These are phyloP conservation scores for Tokudaia tokunoshimensis DNA, from an alignment of 2,797 vertebrate species.

Conservation along the genomic window DNA sequence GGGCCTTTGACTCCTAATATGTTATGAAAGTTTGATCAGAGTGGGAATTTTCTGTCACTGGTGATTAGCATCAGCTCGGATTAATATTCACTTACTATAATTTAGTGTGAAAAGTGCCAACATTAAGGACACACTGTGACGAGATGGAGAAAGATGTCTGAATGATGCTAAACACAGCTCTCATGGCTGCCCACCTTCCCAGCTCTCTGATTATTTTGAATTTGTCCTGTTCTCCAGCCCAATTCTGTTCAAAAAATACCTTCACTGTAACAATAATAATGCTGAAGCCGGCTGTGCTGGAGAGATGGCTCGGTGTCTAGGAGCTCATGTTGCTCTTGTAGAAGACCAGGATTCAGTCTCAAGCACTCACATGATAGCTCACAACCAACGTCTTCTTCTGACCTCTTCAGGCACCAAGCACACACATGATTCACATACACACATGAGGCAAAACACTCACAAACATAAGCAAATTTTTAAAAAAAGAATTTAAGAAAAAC, in stretches of 20 bases:
- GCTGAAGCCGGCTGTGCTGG: not conserved
- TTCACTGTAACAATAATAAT: conserved; percentile 22
- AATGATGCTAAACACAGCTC: not conserved
- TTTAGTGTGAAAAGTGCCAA: conserved; percentile 88
- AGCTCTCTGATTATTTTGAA: not conserved
- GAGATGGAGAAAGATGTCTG: conserved; percentile 69
- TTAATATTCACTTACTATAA: conserved; percentile 86
- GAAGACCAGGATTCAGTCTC: not conserved
- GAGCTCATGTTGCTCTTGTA: not conserved
- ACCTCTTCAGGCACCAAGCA: not conserved
- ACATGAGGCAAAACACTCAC: not conserved
- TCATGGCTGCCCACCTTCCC: not conserved
- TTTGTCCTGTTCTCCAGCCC: not conserved
- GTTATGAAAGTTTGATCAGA: conserved; percentile 89
- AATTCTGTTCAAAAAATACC: not conserved
- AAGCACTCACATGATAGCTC: not conserved
- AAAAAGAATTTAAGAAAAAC: not conserved
- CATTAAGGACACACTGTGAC: conserved; percentile 79
- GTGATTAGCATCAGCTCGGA: conserved; percentile 86
- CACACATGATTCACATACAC: not conserved
- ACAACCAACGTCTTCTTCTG: not conserved
- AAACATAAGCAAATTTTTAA: not conserved
- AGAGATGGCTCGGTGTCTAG: not conserved
- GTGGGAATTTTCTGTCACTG: conserved; percentile 88
- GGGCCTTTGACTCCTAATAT: conserved; percentile 85